Evolutionary conservation across 2,113 vertebrate species (phyloP).

Genomic region (Anthoscopus minutus): DNA sequence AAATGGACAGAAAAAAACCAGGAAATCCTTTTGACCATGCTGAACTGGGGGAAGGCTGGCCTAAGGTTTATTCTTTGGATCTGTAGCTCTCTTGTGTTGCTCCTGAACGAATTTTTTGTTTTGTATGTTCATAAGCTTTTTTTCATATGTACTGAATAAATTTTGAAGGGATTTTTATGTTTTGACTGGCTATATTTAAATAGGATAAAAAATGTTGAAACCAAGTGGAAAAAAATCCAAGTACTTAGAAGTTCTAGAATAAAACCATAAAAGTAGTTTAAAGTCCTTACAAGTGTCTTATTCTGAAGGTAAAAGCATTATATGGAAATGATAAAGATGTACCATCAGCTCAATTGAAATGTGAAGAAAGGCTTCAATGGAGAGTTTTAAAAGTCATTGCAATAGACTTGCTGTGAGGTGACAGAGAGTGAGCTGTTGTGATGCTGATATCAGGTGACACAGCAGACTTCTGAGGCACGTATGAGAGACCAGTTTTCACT

Average conservation of each 20-base stretch:
- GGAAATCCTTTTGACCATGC: neutral
- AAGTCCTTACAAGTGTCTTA: neutral
- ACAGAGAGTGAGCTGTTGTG: neutral
- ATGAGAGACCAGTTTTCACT: neutral
- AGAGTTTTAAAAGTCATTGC: neutral
- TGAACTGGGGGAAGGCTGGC: rapidly evolving
- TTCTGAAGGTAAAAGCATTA: neutral
- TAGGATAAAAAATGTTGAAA: neutral
- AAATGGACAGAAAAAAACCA: neutral
- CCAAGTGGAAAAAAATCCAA: neutral
- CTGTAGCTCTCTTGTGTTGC: neutral
- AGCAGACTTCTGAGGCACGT: neutral
- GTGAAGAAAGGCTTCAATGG: neutral
- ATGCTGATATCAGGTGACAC: neutral
- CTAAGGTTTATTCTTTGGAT: neutral
- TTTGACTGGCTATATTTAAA: neutral
- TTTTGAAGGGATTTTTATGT: neutral
- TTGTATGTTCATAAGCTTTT: neutral
- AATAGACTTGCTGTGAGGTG: neutral
- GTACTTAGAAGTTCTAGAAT: neutral
- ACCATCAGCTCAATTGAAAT: neutral
- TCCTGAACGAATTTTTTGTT: neutral
- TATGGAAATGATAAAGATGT: neutral
- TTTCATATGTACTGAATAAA: neutral
- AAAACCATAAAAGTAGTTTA: neutral